phyloP scores from a whole-genome alignment of 2,113 vertebrate species.

The Phyllostomus discolor region DNA sequence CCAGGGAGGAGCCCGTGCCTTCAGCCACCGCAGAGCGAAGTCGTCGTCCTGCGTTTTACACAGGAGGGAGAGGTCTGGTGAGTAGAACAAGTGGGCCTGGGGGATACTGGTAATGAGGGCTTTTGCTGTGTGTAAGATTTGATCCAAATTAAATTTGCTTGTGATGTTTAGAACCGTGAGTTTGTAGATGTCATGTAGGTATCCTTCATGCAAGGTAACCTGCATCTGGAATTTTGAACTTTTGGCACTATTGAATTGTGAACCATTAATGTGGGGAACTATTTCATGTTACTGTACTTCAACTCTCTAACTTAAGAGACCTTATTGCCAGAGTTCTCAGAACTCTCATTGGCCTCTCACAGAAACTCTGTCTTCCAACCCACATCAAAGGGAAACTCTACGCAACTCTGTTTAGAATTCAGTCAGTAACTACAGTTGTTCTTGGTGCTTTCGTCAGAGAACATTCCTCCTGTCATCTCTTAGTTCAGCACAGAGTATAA shows the following conservation, averaged over 20 bases:
- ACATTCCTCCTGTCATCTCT: not conserved
- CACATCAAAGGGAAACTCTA: not conserved
- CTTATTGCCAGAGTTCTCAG: not conserved
- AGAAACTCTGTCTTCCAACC: not conserved
- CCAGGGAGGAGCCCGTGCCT: fast-evolving
- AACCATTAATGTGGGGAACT: not conserved
- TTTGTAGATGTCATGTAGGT: not conserved
- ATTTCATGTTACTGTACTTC: not conserved
- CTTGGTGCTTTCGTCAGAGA: not conserved
- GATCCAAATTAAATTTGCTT: not conserved
- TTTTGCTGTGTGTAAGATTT: not conserved
- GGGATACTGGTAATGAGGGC: not conserved
- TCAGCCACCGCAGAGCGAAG: no score
- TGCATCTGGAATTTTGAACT: slow-evolving; percentile 2
- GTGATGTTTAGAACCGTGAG: not conserved
- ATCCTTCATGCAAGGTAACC: not conserved
- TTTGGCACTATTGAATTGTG: not conserved
- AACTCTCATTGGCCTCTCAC: not conserved
- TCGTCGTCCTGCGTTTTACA: not conserved
- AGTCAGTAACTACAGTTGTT: not conserved
- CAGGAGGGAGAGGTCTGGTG: not conserved
- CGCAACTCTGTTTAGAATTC: not conserved
- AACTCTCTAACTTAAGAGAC: not conserved
- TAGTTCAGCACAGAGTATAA: not conserved
- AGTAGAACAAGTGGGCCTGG: fast-evolving